These are phyloP conservation scores for Poecilia velifera DNA, from an alignment of 2,797 vertebrate genomes.

Conservation along the genomic window DNA sequence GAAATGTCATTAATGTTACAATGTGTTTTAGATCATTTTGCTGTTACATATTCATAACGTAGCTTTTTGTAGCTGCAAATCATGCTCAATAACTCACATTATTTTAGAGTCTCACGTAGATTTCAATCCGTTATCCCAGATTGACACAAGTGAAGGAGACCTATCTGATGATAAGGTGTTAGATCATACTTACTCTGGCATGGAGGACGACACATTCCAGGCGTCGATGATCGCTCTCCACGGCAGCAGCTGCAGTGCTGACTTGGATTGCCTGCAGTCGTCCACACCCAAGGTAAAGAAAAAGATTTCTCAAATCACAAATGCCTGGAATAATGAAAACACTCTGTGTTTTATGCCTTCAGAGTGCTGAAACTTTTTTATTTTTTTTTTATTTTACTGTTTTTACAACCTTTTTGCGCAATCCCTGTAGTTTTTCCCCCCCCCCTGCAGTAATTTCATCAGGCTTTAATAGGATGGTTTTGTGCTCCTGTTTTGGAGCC, in stretches of 20 bases:
- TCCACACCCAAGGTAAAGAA: constrained; percentile 86
- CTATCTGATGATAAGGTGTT: constrained; percentile 83
- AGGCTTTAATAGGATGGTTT: background rate
- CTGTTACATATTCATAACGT: background rate
- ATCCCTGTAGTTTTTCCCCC: background rate
- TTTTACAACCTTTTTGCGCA: background rate
- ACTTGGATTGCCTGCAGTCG: constrained; percentile 80
- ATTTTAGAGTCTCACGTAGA: background rate
- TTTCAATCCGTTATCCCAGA: constrained; percentile 80
- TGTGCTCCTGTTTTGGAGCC: background rate
- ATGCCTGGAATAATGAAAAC: background rate
- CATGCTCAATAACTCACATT: background rate
- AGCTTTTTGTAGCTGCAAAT: constrained; percentile 30
- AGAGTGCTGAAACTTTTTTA: background rate
- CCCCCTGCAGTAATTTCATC: background rate
- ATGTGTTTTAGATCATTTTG: background rate
- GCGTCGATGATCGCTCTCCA: constrained; percentile 86
- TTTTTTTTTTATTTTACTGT: background rate
- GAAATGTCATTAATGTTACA: background rate
- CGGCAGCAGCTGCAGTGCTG: constrained; percentile 81
- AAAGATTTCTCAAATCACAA: background rate
- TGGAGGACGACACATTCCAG: constrained; percentile 85
- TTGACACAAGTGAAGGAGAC: constrained; percentile 87
- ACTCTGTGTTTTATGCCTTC: background rate
- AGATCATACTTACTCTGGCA: constrained; percentile 80